phyloP scores from a whole-genome alignment of 37 sponge, comb jelly and placozoan species.

The Tethya wilhelma region DNA sequence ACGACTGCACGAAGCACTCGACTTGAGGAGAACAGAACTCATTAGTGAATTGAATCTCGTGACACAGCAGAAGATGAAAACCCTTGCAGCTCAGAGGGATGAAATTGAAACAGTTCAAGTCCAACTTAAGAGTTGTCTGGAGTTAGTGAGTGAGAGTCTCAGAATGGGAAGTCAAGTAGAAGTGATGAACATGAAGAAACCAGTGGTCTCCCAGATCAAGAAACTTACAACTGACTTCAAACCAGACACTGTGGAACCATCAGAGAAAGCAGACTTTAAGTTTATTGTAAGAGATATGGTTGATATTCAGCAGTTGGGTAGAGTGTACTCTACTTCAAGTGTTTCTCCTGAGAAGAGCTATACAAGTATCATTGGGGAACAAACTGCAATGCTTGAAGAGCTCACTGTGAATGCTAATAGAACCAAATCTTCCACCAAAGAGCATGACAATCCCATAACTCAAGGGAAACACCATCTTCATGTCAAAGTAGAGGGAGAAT shows the following conservation, averaged over 20 bases:
- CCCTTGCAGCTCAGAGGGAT: not conserved
- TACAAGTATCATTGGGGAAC: no score
- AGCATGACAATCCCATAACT: no score
- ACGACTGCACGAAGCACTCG: slow-evolving; percentile 13
- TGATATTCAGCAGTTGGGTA: no score
- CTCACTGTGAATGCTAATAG: no score
- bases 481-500: no score
- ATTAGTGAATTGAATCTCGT: not conserved
- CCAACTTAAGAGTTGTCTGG: slow-evolving; percentile 3
- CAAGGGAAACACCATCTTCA: no score
- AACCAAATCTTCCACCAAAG: no score
- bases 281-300: no score
- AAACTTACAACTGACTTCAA: not conserved
- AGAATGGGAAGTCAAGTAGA: slow-evolving; percentile 2
- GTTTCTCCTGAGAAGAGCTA: no score
- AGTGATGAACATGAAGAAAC: not conserved
- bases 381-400: no score
- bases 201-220: not conserved
- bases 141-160: not conserved
- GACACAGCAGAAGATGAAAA: slow-evolving; percentile 8
- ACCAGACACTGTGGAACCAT: not conserved
- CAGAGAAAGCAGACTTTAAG: not conserved
- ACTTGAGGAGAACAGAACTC: not conserved
- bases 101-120: not conserved
- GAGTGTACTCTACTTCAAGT: no score